These are phyloP conservation scores for Auanema sp. DNA, from an alignment of 2,888 invertebrate genomes.

Conservation along the genomic window DNA sequence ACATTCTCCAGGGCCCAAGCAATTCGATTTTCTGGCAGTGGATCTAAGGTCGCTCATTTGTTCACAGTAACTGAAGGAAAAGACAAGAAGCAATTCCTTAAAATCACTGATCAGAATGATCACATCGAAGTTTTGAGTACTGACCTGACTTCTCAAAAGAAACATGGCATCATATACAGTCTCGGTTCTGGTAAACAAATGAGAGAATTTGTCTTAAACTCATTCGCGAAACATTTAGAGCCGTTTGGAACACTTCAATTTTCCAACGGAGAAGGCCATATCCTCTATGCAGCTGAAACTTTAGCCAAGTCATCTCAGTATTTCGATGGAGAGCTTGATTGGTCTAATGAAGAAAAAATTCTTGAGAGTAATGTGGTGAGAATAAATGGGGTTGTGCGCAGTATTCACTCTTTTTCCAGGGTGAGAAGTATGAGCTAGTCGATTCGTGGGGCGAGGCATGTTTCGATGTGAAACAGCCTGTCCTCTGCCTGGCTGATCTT, in stretches of 20 bases:
- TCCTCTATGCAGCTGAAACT: conserved; percentile 60
- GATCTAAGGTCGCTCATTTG: conserved; percentile 47
- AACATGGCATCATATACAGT: conserved; percentile 52
- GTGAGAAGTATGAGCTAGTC: conserved; percentile 52
- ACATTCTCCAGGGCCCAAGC: conserved; percentile 35
- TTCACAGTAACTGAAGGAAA: conserved; percentile 50
- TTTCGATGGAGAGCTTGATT: conserved; percentile 60
- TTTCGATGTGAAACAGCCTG: conserved; percentile 50
- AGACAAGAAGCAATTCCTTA: conserved; percentile 53
- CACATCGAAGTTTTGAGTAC: conserved; percentile 43
- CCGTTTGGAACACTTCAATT: conserved; percentile 54
- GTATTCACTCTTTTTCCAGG: conserved; percentile 31
- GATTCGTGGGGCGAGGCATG: conserved; percentile 61
- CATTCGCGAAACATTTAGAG: conserved; percentile 18
- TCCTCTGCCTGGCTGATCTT: conserved; percentile 55
- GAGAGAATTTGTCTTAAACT: neutral
- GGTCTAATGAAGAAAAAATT: conserved; percentile 56
- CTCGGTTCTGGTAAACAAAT: conserved; percentile 20
- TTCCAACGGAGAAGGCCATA: conserved; percentile 55
- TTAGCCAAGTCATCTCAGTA: conserved; percentile 46
- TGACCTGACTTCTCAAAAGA: conserved; percentile 49
- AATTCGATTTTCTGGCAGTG: conserved; percentile 34
- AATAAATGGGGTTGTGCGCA: neutral
- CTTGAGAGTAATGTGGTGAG: conserved; percentile 44
- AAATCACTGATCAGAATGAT: conserved; percentile 35